phyloP scores from a whole-genome alignment of 2,113 vertebrate species.

The Ptilonorhynchus violaceus region DNA sequence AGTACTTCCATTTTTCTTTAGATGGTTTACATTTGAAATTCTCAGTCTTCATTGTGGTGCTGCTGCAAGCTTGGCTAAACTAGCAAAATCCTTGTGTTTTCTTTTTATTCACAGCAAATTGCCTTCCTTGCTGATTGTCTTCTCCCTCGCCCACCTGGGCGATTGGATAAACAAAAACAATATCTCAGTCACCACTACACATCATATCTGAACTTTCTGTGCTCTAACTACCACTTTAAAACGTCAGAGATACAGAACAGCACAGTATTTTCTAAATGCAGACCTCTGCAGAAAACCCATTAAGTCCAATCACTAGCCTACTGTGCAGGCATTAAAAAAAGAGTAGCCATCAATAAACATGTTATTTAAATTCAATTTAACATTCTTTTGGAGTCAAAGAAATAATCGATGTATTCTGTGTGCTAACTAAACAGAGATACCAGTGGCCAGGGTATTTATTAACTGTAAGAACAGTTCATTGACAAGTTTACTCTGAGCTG shows the following conservation, averaged over 20 bases:
- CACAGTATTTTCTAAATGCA: not conserved
- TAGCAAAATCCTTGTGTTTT: not conserved
- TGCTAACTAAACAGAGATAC: slow-evolving; percentile 40
- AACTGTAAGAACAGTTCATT: slow-evolving; percentile 17
- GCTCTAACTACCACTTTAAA: not conserved
- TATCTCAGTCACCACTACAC: not conserved
- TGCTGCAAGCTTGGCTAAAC: not conserved
- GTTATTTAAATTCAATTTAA: slow-evolving; percentile 54
- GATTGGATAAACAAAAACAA: not conserved
- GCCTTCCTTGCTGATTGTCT: not conserved
- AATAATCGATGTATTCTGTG: slow-evolving; percentile 17
- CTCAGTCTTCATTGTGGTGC: not conserved
- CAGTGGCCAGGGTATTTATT: slow-evolving; percentile 29
- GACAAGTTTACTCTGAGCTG: not conserved
- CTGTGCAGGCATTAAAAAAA: not conserved
- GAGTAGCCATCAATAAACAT: slow-evolving; percentile 2
- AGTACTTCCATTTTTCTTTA: not conserved
- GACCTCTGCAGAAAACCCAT: not conserved
- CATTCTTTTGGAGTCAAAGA: slow-evolving; percentile 25
- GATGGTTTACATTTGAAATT: not conserved
- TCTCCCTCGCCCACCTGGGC: not conserved
- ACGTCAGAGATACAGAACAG: not conserved
- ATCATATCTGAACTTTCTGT: not conserved
- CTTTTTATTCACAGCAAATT: not conserved
- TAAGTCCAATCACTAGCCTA: not conserved